Conservation (phyloP, 2,797 vertebrate species). For the Aplochiton taeniatus region DNA sequence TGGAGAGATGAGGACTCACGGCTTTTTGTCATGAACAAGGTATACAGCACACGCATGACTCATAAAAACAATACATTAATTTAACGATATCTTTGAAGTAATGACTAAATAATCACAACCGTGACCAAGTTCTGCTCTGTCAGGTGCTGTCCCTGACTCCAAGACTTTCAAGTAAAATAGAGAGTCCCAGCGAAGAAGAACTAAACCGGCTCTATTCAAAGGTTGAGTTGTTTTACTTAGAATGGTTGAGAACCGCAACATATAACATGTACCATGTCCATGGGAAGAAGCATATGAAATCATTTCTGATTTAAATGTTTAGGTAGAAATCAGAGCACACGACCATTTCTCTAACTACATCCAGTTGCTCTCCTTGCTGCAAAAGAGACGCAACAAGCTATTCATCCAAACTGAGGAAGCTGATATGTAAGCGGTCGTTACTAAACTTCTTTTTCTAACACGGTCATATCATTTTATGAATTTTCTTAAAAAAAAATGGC, state of each 20-base stretch:
- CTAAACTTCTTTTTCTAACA: background rate
- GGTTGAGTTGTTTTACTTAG: conserved; percentile 46
- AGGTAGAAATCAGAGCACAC: conserved; percentile 63
- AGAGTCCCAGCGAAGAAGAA: conserved; percentile 44
- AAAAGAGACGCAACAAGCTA: conserved; percentile 57
- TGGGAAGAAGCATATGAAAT: background rate
- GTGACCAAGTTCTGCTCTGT: conserved; percentile 4
- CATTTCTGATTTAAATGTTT: conserved; percentile 21
- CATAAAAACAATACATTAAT: background rate
- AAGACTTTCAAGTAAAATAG: conserved; percentile 54
- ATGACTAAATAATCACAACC: background rate
- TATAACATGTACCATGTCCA: background rate
- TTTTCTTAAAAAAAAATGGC: background rate
- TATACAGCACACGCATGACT: conserved; percentile 33
- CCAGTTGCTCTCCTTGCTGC: conserved; percentile 69
- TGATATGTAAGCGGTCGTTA: conserved; percentile 57
- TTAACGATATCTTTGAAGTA: background rate
- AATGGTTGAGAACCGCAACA: background rate
- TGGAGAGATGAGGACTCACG: conserved; percentile 60
- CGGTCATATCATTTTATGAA: background rate
- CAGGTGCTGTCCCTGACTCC: conserved; percentile 71
- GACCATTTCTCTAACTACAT: conserved; percentile 78
- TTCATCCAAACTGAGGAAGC: conserved; percentile 39
- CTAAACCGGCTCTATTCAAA: conserved; percentile 65
- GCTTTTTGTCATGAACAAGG: conserved; percentile 65